These are phyloP conservation scores for Donacobius atricapilla DNA, from an alignment of 2,113 vertebrate species.

Conservation along the genomic window DNA sequence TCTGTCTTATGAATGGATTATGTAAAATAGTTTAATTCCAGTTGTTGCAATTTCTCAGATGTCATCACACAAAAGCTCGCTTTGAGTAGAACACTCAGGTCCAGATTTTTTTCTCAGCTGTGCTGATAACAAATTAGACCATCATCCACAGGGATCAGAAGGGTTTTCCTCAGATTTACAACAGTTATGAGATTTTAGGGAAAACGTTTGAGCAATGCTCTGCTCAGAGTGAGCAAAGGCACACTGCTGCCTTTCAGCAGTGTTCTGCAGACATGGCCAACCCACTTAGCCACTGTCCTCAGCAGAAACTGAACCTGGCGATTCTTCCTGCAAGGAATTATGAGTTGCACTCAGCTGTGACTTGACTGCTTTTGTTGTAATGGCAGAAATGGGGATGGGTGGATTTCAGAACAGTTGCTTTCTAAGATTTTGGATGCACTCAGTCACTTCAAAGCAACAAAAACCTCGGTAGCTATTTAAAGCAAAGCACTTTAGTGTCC, in stretches of 20 bases:
- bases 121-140: not conserved
- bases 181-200: not conserved
- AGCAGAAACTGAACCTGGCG: not conserved
- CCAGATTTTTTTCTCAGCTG: not conserved
- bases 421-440: not conserved
- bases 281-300: not conserved
- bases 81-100: not conserved
- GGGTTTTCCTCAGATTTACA: slow-evolving; percentile 11
- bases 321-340: not conserved
- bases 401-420: not conserved
- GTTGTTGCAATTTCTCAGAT: slow-evolving; percentile 36
- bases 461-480: not conserved
- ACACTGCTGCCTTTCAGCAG: not conserved
- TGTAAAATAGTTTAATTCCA: slow-evolving; percentile 52
- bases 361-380: not conserved
- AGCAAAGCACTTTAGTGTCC: not conserved
- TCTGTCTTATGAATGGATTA: slow-evolving; percentile 53
- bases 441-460: not conserved
- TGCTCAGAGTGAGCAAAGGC: not conserved
- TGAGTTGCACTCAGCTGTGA: not conserved
- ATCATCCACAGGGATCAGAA: slow-evolving; percentile 3
- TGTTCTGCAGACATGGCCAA: not conserved
- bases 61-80: not conserved
- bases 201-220: not conserved
- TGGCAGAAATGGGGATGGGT: not conserved